These are phyloP conservation scores for Chromoteleia sp. DNA, from an alignment of 2,888 invertebrate species.

Conservation along the genomic window DNA sequence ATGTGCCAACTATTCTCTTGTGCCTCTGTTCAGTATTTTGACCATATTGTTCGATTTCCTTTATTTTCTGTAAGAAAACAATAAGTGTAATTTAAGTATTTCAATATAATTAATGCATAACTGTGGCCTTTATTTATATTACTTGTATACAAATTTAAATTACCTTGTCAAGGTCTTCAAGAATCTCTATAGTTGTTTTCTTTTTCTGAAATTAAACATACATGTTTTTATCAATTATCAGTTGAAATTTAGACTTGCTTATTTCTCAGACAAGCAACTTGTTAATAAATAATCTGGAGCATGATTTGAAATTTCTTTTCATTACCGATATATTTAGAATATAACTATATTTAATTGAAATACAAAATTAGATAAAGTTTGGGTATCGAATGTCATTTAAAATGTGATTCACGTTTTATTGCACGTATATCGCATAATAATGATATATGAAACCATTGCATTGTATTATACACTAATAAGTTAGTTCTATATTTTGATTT, in stretches of 20 bases:
- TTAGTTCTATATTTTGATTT: too few species aligned
- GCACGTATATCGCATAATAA: slow-evolving; percentile 22
- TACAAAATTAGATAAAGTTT: slow-evolving; percentile 11
- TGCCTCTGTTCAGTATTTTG: slow-evolving; percentile 92
- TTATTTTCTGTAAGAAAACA: slow-evolving; percentile 87
- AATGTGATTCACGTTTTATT: slow-evolving; percentile 29
- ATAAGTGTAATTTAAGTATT: too few species aligned
- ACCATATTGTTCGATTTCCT: slow-evolving; percentile 92
- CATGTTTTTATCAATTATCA: slow-evolving; percentile 15
- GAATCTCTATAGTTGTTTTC: slow-evolving; percentile 86
- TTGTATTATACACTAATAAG: neutral
- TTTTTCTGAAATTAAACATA: slow-evolving; percentile 85
- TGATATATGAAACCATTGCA: slow-evolving; percentile 22
- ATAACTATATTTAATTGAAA: slow-evolving; percentile 22
- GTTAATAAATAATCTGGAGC: neutral
- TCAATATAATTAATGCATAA: too few species aligned
- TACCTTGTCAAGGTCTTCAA: slow-evolving; percentile 90
- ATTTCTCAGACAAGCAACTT: neutral
- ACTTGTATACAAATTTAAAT: slow-evolving; percentile 60
- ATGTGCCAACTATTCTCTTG: slow-evolving; percentile 92
- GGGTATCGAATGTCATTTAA: slow-evolving; percentile 6
- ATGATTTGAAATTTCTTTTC: neutral
- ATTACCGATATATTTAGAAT: slow-evolving; percentile 1
- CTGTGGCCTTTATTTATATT: too few species aligned
- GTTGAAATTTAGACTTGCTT: neutral